phyloP scores from a whole-genome alignment of 2,113 vertebrate genomes.

The Gobiocypris rarus region DNA sequence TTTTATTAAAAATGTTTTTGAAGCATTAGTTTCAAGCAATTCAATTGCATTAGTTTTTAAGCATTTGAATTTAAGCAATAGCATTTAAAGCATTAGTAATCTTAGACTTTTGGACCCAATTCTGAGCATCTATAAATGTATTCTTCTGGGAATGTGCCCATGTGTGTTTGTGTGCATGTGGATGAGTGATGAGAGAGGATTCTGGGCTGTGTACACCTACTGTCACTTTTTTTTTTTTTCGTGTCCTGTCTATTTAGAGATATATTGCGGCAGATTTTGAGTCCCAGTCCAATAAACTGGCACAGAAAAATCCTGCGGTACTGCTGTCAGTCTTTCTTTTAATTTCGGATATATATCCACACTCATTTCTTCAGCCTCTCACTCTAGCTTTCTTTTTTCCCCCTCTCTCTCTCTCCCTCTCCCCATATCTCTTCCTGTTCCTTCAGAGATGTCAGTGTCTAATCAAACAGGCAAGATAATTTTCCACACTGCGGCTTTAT shows the following conservation, averaged over 20 bases:
- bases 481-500: slow-evolving; percentile 86
- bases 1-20: too few species aligned
- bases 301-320: slow-evolving; percentile 25
- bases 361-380: slow-evolving; percentile 56
- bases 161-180: not conserved
- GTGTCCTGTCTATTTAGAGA: slow-evolving; percentile 45
- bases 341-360: slow-evolving; percentile 26
- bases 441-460: slow-evolving; percentile 77
- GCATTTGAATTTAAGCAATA: too few species aligned
- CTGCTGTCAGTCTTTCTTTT: slow-evolving; percentile 48
- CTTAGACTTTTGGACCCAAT: not conserved
- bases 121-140: not conserved
- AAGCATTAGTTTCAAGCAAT: too few species aligned
- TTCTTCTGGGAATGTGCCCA: not conserved
- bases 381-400: slow-evolving; percentile 28
- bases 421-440: slow-evolving; percentile 53
- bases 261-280: slow-evolving; percentile 48
- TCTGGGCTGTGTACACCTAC: not conserved
- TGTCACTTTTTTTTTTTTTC: slow-evolving; percentile 24
- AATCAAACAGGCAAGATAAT: slow-evolving; percentile 86
- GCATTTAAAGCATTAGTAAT: not conserved
- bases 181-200: not conserved
- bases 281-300: slow-evolving; percentile 41
- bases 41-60: too few species aligned
- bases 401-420: slow-evolving; percentile 39